Base-by-base conservation (phyloP, 30 jellyfish, hydroid and myxozoan species). In the Pseudorhiza aurosa region DNA sequence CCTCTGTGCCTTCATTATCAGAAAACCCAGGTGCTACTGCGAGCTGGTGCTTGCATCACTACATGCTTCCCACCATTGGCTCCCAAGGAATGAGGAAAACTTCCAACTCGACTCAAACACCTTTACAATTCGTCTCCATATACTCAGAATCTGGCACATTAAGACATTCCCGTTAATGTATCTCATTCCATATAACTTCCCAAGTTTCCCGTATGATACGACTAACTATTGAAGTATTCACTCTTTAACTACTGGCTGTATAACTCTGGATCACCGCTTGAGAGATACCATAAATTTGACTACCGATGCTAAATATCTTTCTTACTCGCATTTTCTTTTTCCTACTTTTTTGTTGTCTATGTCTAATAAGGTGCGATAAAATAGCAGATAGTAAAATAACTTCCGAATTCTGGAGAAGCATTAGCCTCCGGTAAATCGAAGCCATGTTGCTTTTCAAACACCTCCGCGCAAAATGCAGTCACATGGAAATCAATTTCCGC, bases 241-340 rank as follows among this genome's bases (percentile, higher is more conserved):
- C n/a, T n/a, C n/a, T n/a, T n/a, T n/a, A n/a, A n/a, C n/a, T n/a
- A n/a, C n/a, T n/a, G n/a, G n/a, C n/a, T n/a, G n/a, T n/a, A n/a
- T n/a, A 43, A n/a, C 53, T 77, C 88, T 14, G 87, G 25, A 60
- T 77, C 90, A 22, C 90, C 90, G 24, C 63, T 77, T 63, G 69
- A 2, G 21, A 77, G 87, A 53, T 0, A 77, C 44, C 87, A 28
- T 15, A 77, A 33, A 25, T 68, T 77, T 22, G 43, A 33, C 19
- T 68, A 73, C 45, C 64, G 26, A 5, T 24, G 67, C n/a, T n/a
- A 51, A 51, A 51, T 18, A 51, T 18, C 67, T 51, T 51, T 24
- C 67, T 51, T 51, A 24, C 67, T 21, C 67, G 31, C 67, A 51
- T 51, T 51, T 51, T 51, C 27, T 51, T 51, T 51, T 21, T 51